Percentiles rank a stretch among this genome's conserved stretches.
These are phyloP conservation scores for Nemopilema nomurai DNA, from an alignment of 30 jellyfish, hydroid and myxozoan species.

Conservation along the genomic window DNA sequence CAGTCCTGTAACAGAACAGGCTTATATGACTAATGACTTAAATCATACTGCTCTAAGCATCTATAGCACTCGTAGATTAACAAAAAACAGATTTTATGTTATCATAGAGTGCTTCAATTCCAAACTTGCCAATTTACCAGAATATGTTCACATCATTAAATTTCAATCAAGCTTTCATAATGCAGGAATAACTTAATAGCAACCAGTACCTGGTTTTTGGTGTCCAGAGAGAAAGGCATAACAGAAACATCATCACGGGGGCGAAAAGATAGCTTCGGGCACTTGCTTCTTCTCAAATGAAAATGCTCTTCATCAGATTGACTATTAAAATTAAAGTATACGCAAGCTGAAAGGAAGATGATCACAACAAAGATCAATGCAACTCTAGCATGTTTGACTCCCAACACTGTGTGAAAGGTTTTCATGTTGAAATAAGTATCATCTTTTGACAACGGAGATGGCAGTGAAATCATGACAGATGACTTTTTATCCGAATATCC, in stretches of 20 bases:
- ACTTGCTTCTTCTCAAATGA: not conserved
- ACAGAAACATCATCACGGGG: slow-evolving; percentile 52
- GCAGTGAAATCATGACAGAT: slow-evolving; percentile 49
- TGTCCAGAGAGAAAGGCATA: slow-evolving; percentile 9
- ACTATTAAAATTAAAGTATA: slow-evolving; percentile 49
- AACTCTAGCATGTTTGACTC: slow-evolving; percentile 55
- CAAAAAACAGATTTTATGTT: too few species aligned
- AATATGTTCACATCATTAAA: too few species aligned
- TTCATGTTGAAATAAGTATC: slow-evolving; percentile 14
- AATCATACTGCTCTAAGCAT: too few species aligned
- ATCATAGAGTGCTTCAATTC: not conserved
- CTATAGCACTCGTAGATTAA: too few species aligned
- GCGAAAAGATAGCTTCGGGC: slow-evolving; percentile 44
- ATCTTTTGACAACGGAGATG: slow-evolving; percentile 37
- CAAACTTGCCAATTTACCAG: not conserved
- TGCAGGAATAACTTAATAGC: not conserved
- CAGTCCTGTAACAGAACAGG: slow-evolving; percentile 19
- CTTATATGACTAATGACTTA: not conserved
- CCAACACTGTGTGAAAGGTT: slow-evolving; percentile 20
- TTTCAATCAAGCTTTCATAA: too few species aligned
- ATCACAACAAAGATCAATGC: slow-evolving; percentile 30
- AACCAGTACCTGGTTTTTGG: slow-evolving; percentile 25
- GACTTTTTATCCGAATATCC: slow-evolving; percentile 40
- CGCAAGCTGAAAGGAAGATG: slow-evolving; percentile 15
- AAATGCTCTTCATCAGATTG: not conserved